Percentiles rank a stretch among this genome's conserved stretches.
Evolutionary conservation across 1,140 invertebrate species (phyloP).

Genomic region (Camponotus floridanus): DNA sequence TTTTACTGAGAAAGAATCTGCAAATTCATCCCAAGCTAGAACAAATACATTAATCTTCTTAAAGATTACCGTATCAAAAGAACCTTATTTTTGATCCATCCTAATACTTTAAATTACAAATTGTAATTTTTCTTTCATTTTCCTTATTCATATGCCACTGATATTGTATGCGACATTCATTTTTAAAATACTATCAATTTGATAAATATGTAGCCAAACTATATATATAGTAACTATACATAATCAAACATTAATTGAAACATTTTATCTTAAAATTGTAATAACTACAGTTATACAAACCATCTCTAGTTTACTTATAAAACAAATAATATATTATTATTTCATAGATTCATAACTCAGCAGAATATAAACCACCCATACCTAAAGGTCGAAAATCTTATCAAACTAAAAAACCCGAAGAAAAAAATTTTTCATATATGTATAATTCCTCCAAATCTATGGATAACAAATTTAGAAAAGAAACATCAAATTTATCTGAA

Average conservation of each 20-base stretch:
- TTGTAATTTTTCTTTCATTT: too few relatives aligned
- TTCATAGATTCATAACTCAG: conserved; percentile 2
- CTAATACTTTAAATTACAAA: too few relatives aligned
- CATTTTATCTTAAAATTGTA: neutral
- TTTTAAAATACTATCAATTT: neutral
- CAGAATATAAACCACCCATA: neutral
- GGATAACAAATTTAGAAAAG: neutral
- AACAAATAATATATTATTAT: neutral
- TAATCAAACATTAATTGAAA: neutral
- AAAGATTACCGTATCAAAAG: too few relatives aligned
- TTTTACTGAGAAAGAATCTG: too few relatives aligned
- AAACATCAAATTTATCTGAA: neutral
- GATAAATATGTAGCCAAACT: neutral
- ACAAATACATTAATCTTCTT: too few relatives aligned
- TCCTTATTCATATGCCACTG: neutral
- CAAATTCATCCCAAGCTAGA: too few relatives aligned
- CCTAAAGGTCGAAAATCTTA: neutral
- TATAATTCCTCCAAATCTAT: neutral
- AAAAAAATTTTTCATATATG: neutral
- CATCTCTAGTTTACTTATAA: neutral
- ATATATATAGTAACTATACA: neutral
- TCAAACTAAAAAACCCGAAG: neutral
- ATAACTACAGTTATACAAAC: too few relatives aligned
- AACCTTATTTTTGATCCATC: too few relatives aligned
- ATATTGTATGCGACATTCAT: neutral